Evolutionary conservation across 2,888 invertebrate genomes (phyloP), one percentile per base, ranked within the genome.

Genomic region (Proisotoma minuta): DNA sequence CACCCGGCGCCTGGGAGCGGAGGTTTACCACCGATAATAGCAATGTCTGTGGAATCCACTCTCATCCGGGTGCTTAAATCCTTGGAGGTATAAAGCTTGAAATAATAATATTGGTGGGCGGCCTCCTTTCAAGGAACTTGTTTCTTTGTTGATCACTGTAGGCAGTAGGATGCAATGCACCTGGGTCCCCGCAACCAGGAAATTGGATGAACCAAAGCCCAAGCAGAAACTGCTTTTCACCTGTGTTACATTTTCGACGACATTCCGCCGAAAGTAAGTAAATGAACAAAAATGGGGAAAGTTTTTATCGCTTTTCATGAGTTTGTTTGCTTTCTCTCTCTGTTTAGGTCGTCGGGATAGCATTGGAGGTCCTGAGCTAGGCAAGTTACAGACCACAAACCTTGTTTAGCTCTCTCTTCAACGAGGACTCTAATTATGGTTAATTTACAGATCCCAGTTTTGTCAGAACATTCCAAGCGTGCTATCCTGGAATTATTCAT

Each of bases 41-140:
- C 80, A 50, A 80, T 82, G 50, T 81, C 82, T 2, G 78, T 82
- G 4, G 83, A 83, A 74, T 81, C 81, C 18, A 78, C 82, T 22
- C 78, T 82, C 54, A 77, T 81, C 49, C 78, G 80, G 66, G 78
- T 82, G 50, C 79, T 83, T 50, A 78, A 77, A 75, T 76, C 78
- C 26, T 75, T 79, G 28, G 79, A 80, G 78, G 80, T 80, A 65
- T 70, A 70, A 59, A 34, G 15, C 8, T 10, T 34, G 15, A 34
- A 15, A 10, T 8, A 34, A n/a, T n/a, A n/a, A n/a, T n/a, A n/a
- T n/a, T n/a, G n/a, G n/a, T n/a, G n/a, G n/a, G n/a, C n/a, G n/a
- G n/a, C n/a, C n/a, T n/a, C n/a, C n/a, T n/a, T n/a, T n/a, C n/a
- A n/a, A n/a, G n/a, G n/a, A n/a, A n/a, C n/a, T 34, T 34, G 15